Conservation (phyloP, 2,797 vertebrate genomes). For the Premnoplex brunnescens region DNA sequence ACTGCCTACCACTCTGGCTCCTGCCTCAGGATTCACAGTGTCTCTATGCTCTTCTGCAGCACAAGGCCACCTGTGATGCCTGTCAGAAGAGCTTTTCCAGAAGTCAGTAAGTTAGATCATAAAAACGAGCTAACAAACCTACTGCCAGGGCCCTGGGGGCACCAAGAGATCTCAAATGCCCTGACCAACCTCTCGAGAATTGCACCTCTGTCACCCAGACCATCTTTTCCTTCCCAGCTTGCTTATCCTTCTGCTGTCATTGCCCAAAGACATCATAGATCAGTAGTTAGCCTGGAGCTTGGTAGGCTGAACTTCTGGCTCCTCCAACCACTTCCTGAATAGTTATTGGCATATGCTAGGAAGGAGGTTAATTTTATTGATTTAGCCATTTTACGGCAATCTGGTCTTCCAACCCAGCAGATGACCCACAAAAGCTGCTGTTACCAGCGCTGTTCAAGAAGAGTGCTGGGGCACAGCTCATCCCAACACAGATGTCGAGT, state of each 20-base stretch:
- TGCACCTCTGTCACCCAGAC: neutral
- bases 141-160: neutral
- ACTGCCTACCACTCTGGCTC: neutral
- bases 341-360: neutral
- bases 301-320: neutral
- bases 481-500: neutral
- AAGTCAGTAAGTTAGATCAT: neutral
- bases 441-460: neutral
- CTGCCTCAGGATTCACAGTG: neutral
- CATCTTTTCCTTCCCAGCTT: neutral
- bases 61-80: neutral
- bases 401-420: neutral
- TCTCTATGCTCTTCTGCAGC: neutral
- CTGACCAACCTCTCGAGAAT: neutral
- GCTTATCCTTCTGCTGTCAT: neutral
- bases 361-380: neutral
- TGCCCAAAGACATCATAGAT: neutral
- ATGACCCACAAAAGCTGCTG: neutral
- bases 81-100: neutral
- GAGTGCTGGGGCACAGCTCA: neutral
- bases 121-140: neutral
- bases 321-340: neutral
- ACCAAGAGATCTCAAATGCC: neutral
- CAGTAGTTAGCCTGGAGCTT: neutral
- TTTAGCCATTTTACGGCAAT: neutral